Evolutionary conservation across 2,797 vertebrate species (phyloP), one percentile per base, ranked within the genome.

Genomic region (Spinibarbus caldwelli): DNA sequence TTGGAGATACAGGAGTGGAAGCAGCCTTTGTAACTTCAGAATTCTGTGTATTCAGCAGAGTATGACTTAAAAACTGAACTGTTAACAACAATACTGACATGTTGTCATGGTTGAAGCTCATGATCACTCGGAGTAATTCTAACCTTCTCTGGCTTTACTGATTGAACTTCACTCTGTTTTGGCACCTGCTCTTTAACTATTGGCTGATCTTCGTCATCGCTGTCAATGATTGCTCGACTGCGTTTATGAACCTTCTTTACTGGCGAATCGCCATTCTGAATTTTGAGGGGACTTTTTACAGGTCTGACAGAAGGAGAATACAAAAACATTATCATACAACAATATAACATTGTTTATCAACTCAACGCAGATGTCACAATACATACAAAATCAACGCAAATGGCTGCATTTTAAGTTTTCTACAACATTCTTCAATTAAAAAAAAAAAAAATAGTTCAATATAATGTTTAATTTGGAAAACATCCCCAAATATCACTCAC

Each of bases 231-330:
- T 75, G 91, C 92, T 17, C 94, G 93, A 82, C 90, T 91, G 71
- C 93, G 94, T 83, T 95, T 95, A 78, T 80, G 72, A 0, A 89
- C 89, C 79, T 93, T 95, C 88, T 94, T 96, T 57, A 95, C 12
- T 0, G 94, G 94, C 0, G 94, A 95, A 26, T 95, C 93, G 0
- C 94, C 94, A 4, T 95, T 96, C 90, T 93, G 94, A 77, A 92
- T 93, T 89, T 95, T 95, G 2, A 96, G 93, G 0, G 95, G 95
- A 67, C 92, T 94, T 89, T 96, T 96, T 15, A 90, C 82, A 0
- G 89, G 47, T 64, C 95, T 96, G 67, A n/a, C 29, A 52, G 49
- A 3, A 81, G 14, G n/a, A n/a, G 2, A 68, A 15, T 36, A 59
- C 23, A 54, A 49, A 78, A 5, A 26, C 15, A 5, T n/a, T 4